phyloP scores from a whole-genome alignment of 2,888 invertebrate species.

The Oligia latruncula region DNA sequence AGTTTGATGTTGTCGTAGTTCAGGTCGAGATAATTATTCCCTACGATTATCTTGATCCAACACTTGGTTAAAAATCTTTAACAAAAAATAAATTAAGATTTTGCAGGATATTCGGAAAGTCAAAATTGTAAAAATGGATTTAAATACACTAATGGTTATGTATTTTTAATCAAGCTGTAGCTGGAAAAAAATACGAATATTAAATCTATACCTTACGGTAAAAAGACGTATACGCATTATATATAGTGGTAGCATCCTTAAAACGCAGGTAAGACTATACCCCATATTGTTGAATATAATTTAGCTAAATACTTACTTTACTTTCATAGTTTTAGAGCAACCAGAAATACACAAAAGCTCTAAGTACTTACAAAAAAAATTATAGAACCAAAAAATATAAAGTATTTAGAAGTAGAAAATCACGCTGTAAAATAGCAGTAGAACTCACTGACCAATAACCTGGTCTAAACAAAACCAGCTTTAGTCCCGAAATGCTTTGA shows the following conservation, averaged over 20 bases:
- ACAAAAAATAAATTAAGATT: neutral
- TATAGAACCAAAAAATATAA: neutral
- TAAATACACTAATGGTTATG: constrained; percentile 1
- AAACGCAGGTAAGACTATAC: constrained; percentile 20
- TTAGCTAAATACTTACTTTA: neutral
- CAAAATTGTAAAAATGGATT: neutral
- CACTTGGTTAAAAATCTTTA: constrained; percentile 9
- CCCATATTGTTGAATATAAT: constrained; percentile 3
- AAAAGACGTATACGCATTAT: neutral
- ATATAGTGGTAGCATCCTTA: neutral
- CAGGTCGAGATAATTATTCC: neutral
- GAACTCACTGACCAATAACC: constrained; percentile 32
- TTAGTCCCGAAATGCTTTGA: constrained; percentile 42
- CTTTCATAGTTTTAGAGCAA: constrained; percentile 6
- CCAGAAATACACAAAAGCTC: constrained; percentile 4
- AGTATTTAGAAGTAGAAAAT: constrained; percentile 55
- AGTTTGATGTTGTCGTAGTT: constrained; percentile 31
- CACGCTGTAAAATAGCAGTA: constrained; percentile 60
- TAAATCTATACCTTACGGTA: neutral
- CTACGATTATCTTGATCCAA: neutral
- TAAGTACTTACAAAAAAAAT: neutral
- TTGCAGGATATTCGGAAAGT: neutral
- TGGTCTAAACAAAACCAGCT: constrained; percentile 24
- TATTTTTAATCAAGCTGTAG: constrained; percentile 31
- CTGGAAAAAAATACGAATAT: neutral